phyloP scores from a whole-genome alignment of 2,113 vertebrate species.

The Nestor notabilis region DNA sequence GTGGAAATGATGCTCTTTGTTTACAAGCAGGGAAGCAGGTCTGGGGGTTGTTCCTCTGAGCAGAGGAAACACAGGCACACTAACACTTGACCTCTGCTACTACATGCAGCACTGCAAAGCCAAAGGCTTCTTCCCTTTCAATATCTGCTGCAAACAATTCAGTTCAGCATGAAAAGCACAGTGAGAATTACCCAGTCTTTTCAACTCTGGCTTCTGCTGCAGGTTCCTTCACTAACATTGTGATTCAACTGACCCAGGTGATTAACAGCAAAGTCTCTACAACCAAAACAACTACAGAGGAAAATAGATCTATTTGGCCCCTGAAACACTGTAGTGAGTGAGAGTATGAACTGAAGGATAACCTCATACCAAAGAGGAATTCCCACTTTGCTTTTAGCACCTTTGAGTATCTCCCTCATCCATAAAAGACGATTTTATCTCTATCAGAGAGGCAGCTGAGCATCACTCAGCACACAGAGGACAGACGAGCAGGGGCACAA shows the following conservation, averaged over 20 bases:
- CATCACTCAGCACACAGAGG: neutral
- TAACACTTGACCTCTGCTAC: slow-evolving; percentile 11
- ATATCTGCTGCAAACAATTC: neutral
- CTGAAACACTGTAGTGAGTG: neutral
- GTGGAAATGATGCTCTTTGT: slow-evolving; percentile 29
- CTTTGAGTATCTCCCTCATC: neutral
- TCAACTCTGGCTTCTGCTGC: neutral
- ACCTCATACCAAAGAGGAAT: neutral
- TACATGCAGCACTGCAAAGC: neutral
- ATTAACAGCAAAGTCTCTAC: neutral
- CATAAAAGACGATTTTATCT: neutral
- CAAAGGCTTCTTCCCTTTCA: slow-evolving; percentile 13
- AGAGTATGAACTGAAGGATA: neutral
- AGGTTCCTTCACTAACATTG: neutral
- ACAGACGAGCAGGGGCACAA: neutral
- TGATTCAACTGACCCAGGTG: neutral
- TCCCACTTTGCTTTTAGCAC: neutral
- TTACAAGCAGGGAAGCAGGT: slow-evolving; percentile 9
- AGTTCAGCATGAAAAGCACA: neutral
- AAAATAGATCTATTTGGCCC: neutral
- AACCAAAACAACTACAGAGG: neutral
- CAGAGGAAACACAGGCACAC: slow-evolving; percentile 13
- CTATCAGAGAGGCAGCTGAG: neutral
- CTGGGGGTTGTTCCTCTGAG: neutral
- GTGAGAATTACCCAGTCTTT: neutral